Evolutionary conservation across 1,140 invertebrate genomes (phyloP).

Genomic region (Meloidogyne hapla): DNA sequence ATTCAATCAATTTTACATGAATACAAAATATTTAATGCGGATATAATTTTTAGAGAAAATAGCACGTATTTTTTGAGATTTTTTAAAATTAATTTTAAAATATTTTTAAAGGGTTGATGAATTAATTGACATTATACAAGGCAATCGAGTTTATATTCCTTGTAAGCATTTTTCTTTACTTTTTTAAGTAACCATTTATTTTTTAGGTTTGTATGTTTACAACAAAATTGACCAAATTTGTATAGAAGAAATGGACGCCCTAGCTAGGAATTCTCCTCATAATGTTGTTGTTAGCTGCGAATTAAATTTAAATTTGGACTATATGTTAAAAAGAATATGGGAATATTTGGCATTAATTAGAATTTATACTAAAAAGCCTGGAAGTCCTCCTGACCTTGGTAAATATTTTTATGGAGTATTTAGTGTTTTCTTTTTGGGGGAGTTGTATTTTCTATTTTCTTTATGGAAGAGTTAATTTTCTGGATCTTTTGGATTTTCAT

Average conservation of each 20-base stretch:
- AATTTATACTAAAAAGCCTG: constrained; percentile 98
- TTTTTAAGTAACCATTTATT: background rate
- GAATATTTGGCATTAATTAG: constrained; percentile 87
- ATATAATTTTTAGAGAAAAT: constrained; percentile 93
- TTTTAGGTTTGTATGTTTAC: constrained; percentile 72
- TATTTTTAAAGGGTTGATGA: constrained; percentile 75
- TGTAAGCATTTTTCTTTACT: constrained; percentile 36
- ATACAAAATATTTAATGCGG: constrained; percentile 98
- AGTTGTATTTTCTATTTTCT: background rate
- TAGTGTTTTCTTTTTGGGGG: constrained; percentile 5
- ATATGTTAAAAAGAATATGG: constrained; percentile 84
- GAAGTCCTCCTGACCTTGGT: constrained; percentile 67
- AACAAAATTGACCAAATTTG: constrained; percentile 99
- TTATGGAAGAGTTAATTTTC: constrained; percentile 73
- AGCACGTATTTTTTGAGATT: constrained; percentile 68
- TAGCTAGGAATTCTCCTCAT: constrained; percentile 80
- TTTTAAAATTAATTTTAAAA: constrained; percentile 1
- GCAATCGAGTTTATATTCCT: constrained; percentile 92
- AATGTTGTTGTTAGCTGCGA: constrained; percentile 97
- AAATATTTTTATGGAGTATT: background rate
- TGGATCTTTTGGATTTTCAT: too few relatives aligned
- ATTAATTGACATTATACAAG: constrained; percentile 96
- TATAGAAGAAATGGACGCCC: constrained; percentile 93
- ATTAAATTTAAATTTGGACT: constrained; percentile 97
- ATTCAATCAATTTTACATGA: constrained; percentile 97